Conservation (phyloP, 2,888 invertebrate species). For the Leuctra nigra region DNA sequence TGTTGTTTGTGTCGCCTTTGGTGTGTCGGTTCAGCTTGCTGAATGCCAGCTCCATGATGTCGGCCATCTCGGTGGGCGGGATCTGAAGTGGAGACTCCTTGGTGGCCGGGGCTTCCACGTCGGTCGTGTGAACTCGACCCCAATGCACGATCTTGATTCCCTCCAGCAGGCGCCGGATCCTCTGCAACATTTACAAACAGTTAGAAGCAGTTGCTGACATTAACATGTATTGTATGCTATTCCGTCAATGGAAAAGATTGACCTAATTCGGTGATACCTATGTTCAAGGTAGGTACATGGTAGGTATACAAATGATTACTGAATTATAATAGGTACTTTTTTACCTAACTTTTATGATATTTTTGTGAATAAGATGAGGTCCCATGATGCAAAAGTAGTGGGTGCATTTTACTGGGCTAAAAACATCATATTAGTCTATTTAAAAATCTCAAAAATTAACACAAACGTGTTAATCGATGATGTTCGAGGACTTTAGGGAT, state of each 20-base stretch:
- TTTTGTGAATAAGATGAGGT: no score
- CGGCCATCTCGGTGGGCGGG: background rate
- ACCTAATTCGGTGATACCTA: background rate
- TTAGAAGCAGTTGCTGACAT: no score
- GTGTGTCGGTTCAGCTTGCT: background rate
- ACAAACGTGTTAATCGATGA: background rate
- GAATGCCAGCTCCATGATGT: background rate
- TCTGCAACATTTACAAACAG: no score
- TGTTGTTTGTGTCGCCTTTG: background rate
- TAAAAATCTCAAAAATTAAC: background rate
- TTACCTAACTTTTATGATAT: no score
- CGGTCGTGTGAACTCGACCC: slow-evolving; percentile 31
- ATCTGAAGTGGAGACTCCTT: background rate
- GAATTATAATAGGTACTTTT: no score
- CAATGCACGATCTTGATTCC: slow-evolving; percentile 54
- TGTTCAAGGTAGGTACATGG: background rate
- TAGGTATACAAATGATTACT: no score
- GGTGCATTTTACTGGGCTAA: no score
- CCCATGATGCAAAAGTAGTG: no score
- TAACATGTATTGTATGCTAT: no score
- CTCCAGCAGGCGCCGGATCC: slow-evolving; percentile 50
- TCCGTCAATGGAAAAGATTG: no score
- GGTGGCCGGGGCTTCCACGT: background rate
- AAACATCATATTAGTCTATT: no score
- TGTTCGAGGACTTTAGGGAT: no score